phyloP scores from a whole-genome alignment of 2,113 vertebrate genomes.

The Amphiprion ocellaris region DNA sequence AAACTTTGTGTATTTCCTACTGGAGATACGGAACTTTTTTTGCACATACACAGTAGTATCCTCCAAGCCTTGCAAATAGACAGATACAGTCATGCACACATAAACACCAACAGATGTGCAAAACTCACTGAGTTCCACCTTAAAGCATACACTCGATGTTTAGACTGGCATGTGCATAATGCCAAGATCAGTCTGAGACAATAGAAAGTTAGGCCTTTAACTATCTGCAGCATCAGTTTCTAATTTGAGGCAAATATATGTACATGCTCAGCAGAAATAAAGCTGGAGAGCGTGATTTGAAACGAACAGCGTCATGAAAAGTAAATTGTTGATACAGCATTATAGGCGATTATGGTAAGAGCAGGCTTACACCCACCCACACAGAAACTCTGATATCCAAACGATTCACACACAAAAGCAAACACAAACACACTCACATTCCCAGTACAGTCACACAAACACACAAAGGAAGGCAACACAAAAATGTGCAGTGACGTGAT shows the following conservation, averaged over 20 bases:
- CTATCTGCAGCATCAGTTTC: too few species aligned
- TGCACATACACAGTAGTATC: too few species aligned
- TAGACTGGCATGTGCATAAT: too few species aligned
- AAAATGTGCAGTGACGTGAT: constrained; percentile 46
- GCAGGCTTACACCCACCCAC: constrained; percentile 22
- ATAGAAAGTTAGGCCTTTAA: too few species aligned
- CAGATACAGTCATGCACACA: too few species aligned
- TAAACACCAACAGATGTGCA: too few species aligned
- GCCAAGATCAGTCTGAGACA: too few species aligned
- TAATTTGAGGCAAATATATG: not conserved
- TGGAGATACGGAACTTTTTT: too few species aligned
- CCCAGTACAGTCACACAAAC: constrained; percentile 23
- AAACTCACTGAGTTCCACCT: too few species aligned
- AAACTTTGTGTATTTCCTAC: too few species aligned
- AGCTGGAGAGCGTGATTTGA: not conserved
- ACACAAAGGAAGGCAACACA: constrained; percentile 29
- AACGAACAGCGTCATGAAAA: constrained; percentile 8
- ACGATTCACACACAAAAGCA: constrained; percentile 9
- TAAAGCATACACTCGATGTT: too few species aligned
- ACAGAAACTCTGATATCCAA: constrained; percentile 1
- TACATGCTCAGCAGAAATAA: not conserved
- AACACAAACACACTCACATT: constrained; percentile 29
- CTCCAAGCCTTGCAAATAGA: too few species aligned
- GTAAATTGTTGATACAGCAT: constrained; percentile 42
- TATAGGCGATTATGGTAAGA: constrained; percentile 46